These are phyloP conservation scores for Gallinago nigripennis DNA, from an alignment of 2,797 vertebrate species.

Conservation along the genomic window DNA sequence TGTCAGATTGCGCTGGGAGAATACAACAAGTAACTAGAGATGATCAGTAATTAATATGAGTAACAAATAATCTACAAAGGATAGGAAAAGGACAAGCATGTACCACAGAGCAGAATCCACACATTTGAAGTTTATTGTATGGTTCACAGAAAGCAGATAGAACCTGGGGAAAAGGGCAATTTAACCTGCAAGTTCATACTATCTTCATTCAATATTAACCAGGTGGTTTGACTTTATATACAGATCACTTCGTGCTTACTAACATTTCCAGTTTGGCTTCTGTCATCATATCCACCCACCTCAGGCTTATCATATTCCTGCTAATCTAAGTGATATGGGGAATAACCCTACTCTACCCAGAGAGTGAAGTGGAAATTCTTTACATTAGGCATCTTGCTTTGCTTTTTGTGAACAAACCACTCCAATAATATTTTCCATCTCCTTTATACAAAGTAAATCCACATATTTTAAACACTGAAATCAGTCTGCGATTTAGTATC, in stretches of 20 bases:
- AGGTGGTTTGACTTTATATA: neutral
- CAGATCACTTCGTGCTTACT: neutral
- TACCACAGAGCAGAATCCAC: neutral
- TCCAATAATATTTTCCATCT: neutral
- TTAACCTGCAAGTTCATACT: neutral
- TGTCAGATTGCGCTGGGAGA: neutral
- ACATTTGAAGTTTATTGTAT: neutral
- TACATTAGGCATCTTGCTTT: neutral
- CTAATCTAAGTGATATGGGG: neutral
- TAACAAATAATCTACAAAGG: neutral
- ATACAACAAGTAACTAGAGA: neutral
- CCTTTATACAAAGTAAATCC: neutral
- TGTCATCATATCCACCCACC: neutral
- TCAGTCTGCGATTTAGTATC: neutral
- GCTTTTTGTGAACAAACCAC: neutral
- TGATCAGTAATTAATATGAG: neutral
- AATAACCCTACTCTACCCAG: neutral
- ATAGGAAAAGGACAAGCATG: neutral
- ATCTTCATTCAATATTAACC: neutral
- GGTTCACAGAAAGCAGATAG: neutral
- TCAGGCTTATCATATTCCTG: neutral
- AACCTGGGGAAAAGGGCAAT: neutral
- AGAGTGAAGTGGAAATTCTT: neutral
- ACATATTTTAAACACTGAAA: neutral
- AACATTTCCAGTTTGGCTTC: neutral